A percentile compares a stretch with the other conserved stretches of the same genome.
Conservation (phyloP, 2,113 vertebrate species). For the Callipepla californica region DNA sequence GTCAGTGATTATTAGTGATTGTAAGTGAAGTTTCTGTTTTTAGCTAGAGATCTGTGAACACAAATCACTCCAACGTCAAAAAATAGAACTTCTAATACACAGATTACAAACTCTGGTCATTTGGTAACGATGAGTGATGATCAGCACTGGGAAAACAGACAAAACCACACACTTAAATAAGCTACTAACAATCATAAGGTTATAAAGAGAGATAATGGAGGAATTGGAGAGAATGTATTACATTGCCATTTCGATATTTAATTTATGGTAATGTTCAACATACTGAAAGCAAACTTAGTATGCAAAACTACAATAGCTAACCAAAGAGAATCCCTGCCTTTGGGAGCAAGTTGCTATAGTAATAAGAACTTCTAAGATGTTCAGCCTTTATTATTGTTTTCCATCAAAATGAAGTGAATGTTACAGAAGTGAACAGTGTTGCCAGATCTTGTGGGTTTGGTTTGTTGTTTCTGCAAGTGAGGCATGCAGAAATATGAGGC, state of each 20-base stretch:
- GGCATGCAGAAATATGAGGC: background rate
- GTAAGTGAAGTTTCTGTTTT: background rate
- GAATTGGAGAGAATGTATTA: background rate
- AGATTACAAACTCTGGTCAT: background rate
- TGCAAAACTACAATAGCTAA: background rate
- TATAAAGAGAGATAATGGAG: background rate
- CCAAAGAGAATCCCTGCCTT: background rate
- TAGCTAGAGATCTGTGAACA: background rate
- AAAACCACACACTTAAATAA: fast-evolving
- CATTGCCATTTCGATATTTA: background rate
- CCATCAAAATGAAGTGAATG: background rate
- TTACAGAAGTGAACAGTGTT: background rate
- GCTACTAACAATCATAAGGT: background rate
- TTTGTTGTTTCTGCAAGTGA: background rate
- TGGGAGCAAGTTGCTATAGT: background rate
- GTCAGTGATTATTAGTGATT: background rate
- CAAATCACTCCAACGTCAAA: background rate
- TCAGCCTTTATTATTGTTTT: background rate
- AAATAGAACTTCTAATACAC: background rate
- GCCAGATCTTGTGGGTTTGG: background rate
- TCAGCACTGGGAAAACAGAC: background rate
- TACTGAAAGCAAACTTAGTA: conserved; percentile 1
- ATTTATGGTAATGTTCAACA: background rate
- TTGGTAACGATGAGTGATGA: background rate
- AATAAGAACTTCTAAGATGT: background rate